Evolutionary conservation across 2,113 vertebrate species (phyloP).

Genomic region (Pogona vitticeps): DNA sequence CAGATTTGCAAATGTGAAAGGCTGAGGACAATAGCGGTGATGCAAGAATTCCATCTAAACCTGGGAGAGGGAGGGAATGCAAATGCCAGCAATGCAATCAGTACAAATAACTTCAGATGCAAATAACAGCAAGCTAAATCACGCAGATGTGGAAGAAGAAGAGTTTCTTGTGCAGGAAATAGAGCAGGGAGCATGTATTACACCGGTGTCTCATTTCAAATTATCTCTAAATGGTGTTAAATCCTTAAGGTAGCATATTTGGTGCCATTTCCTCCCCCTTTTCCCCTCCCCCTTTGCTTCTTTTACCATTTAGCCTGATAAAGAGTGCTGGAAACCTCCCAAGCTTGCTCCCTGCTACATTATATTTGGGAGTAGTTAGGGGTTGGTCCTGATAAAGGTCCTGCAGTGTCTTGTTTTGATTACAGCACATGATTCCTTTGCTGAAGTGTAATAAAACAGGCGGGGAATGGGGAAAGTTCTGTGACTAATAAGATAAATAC

Average conservation of each 20-base stretch:
- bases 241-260: too few relatives aligned
- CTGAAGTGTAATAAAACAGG: slow-evolving; percentile 44
- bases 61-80: background rate
- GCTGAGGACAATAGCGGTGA: background rate
- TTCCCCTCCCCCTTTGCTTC: background rate
- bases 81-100: too few relatives aligned
- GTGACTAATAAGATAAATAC: slow-evolving; percentile 46
- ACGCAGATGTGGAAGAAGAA: background rate
- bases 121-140: background rate
- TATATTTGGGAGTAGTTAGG: background rate
- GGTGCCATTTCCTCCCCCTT: too few relatives aligned
- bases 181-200: background rate
- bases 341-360: background rate
- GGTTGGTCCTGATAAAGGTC: background rate
- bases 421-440: too few relatives aligned
- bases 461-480: slow-evolving; percentile 21
- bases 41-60: background rate
- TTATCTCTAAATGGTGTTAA: background rate
- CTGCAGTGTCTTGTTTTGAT: too few relatives aligned
- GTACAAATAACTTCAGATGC: too few relatives aligned
- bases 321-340: background rate
- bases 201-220: background rate
- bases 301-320: background rate
- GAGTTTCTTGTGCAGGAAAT: background rate
- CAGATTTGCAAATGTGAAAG: background rate